Conservation (phyloP, 2,888 invertebrate genomes). For the Polymixis lichenea region DNA sequence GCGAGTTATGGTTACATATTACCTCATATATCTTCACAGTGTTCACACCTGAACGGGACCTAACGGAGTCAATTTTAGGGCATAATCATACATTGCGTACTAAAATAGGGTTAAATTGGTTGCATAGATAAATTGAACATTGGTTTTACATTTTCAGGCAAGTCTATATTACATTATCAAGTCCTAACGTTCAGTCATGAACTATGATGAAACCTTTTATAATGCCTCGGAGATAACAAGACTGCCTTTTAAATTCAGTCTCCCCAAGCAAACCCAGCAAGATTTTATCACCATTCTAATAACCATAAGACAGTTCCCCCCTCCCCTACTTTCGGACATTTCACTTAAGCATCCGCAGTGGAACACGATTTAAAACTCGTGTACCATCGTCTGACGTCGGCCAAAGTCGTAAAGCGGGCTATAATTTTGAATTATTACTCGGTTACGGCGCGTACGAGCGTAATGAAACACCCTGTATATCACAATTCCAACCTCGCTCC, state of each 20-base stretch:
- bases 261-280: slow-evolving; percentile 25
- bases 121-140: neutral
- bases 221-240: neutral
- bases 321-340: slow-evolving; percentile 55
- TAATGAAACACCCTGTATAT: slow-evolving; percentile 87
- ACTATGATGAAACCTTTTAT: neutral
- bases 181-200: neutral
- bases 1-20: slow-evolving; percentile 43
- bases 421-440: slow-evolving; percentile 86
- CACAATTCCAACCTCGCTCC: slow-evolving; percentile 80
- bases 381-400: slow-evolving; percentile 68
- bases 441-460: slow-evolving; percentile 80
- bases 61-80: neutral
- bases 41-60: slow-evolving; percentile 4
- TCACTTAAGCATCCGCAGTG: slow-evolving; percentile 68
- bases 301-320: slow-evolving; percentile 47
- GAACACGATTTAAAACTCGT: slow-evolving; percentile 69
- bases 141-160: neutral
- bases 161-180: slow-evolving; percentile 1
- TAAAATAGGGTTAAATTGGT: too few relatives aligned
- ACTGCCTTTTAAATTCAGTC: slow-evolving; percentile 24
- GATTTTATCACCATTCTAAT: slow-evolving; percentile 44
- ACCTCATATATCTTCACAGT: slow-evolving; percentile 35
- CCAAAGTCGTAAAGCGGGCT: slow-evolving; percentile 80
- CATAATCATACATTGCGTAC: neutral